Base-by-base conservation (phyloP, 2,113 vertebrate genomes). In the Perca fluviatilis region DNA sequence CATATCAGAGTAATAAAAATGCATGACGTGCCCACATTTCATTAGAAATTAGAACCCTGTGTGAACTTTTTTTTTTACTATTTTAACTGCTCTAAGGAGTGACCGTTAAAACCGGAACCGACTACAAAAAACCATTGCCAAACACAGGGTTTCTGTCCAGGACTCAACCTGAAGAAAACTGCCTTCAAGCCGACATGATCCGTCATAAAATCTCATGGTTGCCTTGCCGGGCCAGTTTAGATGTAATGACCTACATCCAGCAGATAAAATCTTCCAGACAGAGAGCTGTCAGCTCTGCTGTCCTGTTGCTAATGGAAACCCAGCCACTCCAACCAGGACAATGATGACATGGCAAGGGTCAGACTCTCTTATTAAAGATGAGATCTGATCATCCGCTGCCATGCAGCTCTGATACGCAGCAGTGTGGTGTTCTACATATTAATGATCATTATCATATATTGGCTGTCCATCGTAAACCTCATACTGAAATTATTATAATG, bases 271-370 rank as follows among this genome's bases (percentile, higher is more conserved):
- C 56, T 58, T 43, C 4, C 36, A 74, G 49, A 63, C 53, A 68
- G 54, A 79, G 69, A 63, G 36, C 21, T 54, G 25, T 74, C 56
- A 62, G 54, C 18, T 9, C 66, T 16, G 67, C 13, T 72, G 63
- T 69, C 36, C 69, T 74, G 63, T 74, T 84, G 76, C 82, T 60
- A 74, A 54, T 68, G 70, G 76, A 68, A 79, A 84, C 70, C 49
- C 63, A 79, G 63, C 56, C 47, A 60, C 61, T 75, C 64, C 36
- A 69, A 51, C 16, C 56, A 62, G 47, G 56, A 75, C 72, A 69
- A 46, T 21, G 23, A 74, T 62, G 64, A 77, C 27, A 70, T 8
- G 58, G 53, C 60, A 77, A 36, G 53, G 82, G 62, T 61, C 69
- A 74, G 30, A 19, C 57, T 40, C 25, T 79, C 56, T 75, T 74